Base-by-base conservation (phyloP, 2,113 vertebrate species). In the Oostethus manadensis region DNA sequence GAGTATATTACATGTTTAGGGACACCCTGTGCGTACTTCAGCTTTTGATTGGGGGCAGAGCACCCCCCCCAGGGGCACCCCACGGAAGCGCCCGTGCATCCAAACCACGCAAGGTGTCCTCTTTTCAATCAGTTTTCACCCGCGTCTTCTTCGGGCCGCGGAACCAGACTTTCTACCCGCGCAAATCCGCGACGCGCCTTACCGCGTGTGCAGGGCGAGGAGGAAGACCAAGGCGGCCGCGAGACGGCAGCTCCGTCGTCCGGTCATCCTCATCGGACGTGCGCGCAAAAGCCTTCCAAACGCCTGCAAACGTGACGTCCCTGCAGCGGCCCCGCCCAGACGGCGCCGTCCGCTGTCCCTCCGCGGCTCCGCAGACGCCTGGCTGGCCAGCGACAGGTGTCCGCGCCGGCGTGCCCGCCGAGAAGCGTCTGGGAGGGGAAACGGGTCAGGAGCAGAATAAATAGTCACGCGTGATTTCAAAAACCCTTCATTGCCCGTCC, bases 221-320 rank as follows among this genome's bases (percentile, higher is more conserved):
- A 81, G 26, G 51, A 26, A 76, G 11, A 84, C 18, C 67, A 76
- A 46, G 11, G 71, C 16, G 4, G 70, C 20, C 42, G 72, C 43
- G 45, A 42, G 46, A 44, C 49, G 18, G 8, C 56, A 59, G 60
- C 69, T 33, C 73, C 71, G 58, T 40, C 18, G 70, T 65, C 62
- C 56, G 54, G 38, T 64, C 86, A 88, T 88, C 0, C 63, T 78
- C 33, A 4, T 68, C 59, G 62, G 63, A 5, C 58, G 66, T 75
- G 66, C 0, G 26, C 33, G 69, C 1, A 33, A 51, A 71, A 38
- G 54, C 29, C 13, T 13, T 66, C n/a, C 46, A 64, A 43, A 3
- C 33, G 29, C 0, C 29, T 8, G 10, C 40, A 56, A 55, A 55
- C 29, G 7, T 29, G 23, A 26, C 16, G 5, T 51, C 21, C 50